Evolutionary conservation across 2,888 invertebrate species (phyloP), one percentile per base, ranked within the genome.

Genomic region (Hedychridium roseum): DNA sequence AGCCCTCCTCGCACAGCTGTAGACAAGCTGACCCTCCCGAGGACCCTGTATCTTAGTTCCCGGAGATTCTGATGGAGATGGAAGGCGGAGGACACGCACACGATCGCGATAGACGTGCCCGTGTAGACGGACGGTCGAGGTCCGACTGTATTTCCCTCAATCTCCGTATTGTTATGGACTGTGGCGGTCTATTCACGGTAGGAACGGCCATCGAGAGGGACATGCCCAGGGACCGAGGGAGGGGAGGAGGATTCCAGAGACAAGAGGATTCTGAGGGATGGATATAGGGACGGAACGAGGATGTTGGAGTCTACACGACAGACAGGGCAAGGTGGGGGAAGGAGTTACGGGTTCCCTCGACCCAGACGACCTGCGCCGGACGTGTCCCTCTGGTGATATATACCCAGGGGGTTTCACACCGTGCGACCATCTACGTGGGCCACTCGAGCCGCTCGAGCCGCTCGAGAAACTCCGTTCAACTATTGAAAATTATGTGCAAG

Each of bases 281-380:
- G 9, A 12, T 4, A 30, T 5, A 30, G 30, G 11, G 30, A 30
- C 4, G 35, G 16, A 5, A 16, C 4, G 35, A 31, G 31, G 23
- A 11, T 11, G 31, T 31, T 31, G n/a, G n/a, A n/a, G n/a, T n/a
- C n/a, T n/a, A n/a, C n/a, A n/a, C n/a, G n/a, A n/a, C n/a, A n/a
- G n/a, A n/a, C n/a, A n/a, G n/a, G n/a, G n/a, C n/a, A n/a, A n/a
- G n/a, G n/a, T n/a, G n/a, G n/a, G n/a, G 54, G 44, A 60, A 64
- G 67, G 66, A 72, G 60, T 72, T 68, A 71, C 65, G 66, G 62
- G 53, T 50, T 49, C 37, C 50, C 52, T 43, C 43, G 60, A 62
- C 59, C 66, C 58, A 43, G 60, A 60, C 57, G 60, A 65, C 57
- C 64, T 64, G 55, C 57, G 53, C 50, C 51, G 63, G 61, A 68